These are phyloP conservation scores for Furcula furcula DNA, from an alignment of 2,888 invertebrate species.

Conservation along the genomic window DNA sequence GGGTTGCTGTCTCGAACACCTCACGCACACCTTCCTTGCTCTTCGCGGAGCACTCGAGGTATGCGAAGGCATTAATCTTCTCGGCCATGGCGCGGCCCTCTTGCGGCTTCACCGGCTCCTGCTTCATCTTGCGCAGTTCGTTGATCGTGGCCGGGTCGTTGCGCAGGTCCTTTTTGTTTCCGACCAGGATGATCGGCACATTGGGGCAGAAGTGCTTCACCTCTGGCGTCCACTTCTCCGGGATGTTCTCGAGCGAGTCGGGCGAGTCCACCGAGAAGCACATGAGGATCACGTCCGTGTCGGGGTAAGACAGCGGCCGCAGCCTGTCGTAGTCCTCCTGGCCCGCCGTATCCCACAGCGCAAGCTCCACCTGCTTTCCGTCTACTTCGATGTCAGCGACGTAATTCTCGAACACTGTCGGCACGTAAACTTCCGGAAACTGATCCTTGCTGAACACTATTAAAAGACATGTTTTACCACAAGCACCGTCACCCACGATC, in stretches of 20 bases:
- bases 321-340: conserved; percentile 99
- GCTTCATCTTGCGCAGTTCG: conserved; percentile 98
- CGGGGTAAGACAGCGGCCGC: conserved; percentile 97
- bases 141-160: conserved; percentile 96
- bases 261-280: conserved; percentile 99
- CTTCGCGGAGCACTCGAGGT: conserved; percentile 99
- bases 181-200: conserved; percentile 99
- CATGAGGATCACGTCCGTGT: conserved; percentile 99
- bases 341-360: conserved; percentile 98
- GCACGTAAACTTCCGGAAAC: conserved; percentile 99
- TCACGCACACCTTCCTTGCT: conserved; percentile 99
- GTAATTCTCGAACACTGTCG: conserved; percentile 99
- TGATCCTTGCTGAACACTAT: conserved; percentile 99
- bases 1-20: conserved; percentile 99
- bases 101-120: conserved; percentile 98
- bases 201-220: conserved; percentile 99
- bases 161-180: conserved; percentile 98
- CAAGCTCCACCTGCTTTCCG: conserved; percentile 96
- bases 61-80: conserved; percentile 98
- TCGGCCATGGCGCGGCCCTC: conserved; percentile 99
- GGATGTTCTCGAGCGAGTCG: conserved; percentile 99
- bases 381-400: conserved; percentile 99
- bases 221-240: conserved; percentile 99
- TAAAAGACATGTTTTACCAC: conserved; percentile 99
- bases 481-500: conserved; percentile 99